Evolutionary conservation across 2,797 vertebrate genomes (phyloP), one percentile per base, ranked within the genome.

Genomic region (Catharus ustulatus): DNA sequence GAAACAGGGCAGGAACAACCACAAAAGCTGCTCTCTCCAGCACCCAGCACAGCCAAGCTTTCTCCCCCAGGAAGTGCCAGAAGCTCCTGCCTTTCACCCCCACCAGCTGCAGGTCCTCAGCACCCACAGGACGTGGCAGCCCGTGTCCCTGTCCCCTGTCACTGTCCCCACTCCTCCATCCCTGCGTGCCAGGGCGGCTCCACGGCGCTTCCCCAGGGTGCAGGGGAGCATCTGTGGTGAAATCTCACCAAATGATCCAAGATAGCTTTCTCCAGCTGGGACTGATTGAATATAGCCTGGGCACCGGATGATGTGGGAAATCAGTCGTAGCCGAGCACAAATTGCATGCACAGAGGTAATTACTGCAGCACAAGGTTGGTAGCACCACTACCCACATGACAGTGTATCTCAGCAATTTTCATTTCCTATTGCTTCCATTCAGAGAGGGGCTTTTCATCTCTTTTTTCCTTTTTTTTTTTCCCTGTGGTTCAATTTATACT

Each of bases 331-430:
- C 87, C 1, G 59, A 96, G 89, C 91, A 86, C 94, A 89, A 97
- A 71, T 97, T 95, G 93, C 67, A 92, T 86, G 89, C 96, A 96
- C 15, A 94, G 90, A 94, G 91, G 96, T 87, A 96, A 97, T 96
- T 87, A 96, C 82, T 92, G 90, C 86, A 92, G 94, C 96, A 78
- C 82, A 94, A 93, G 89, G 74, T 82, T 96, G 78, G 89, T 89
- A 86, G 92, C 87, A 92, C 85, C 91, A 73, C 92, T 96, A 92
- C 89, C 94, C 96, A 90, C 96, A 91, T 88, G 78, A 92, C 92
- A 93, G 89, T 76, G 2, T 90, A 90, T 90, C 81, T 96, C 87
- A 97, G 84, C 94, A 91, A 81, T 86, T 97, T 84, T 97, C 94
- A 94, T 95, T 95, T 95, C 92, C 87, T 96, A 86, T 59, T 68